Evolutionary conservation across 2,113 vertebrate species (phyloP), one percentile per base, ranked within the genome.

Genomic region (Catharus bicknelli): DNA sequence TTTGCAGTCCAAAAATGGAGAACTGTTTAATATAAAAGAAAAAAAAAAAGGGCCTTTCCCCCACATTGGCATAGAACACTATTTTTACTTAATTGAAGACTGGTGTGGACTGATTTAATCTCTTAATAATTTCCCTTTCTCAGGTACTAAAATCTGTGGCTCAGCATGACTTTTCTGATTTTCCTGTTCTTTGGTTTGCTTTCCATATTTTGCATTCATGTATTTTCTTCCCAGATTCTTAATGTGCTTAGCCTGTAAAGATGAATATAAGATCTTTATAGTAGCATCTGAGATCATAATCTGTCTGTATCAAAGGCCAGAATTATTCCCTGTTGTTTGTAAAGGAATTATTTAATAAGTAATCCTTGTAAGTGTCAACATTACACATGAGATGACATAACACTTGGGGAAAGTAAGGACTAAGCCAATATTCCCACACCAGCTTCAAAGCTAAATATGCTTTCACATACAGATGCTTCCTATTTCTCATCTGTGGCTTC

Each of bases 341-440:
- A 96, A 95, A 97, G 88, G 93, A 96, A 97, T 98, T 97, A 96
- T 96, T 97, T 95, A 97, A 97, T 93, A 96, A 94, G 96, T 95
- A 97, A 96, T 95, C 89, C 90, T 96, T 93, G 86, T 95, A 89
- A 76, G 91, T 96, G 95, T 97, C 94, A 96, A 53, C 55, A 91
- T 96, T 96, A 96, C 94, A 94, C 81, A 81, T 59, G 95, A 95
- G 97, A 96, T 94, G 96, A 96, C 91, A 95, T 92, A 93, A 93
- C 88, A 91, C 93, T 95, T 96, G 95, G 95, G 96, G 96, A 93
- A 96, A 97, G 94, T 90, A 96, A 96, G 93, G 95, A 96, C 82
- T 94, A 95, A 96, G 96, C 96, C 95, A 97, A 68, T 90, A 96
- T 97, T 96, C 88, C 90, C 95, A 91, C 34, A 86, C 88, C 81